Evolutionary conservation across 1,140 invertebrate species (phyloP), one percentile per base, ranked within the genome.

Genomic region (Phenacoccus solenopsis): DNA sequence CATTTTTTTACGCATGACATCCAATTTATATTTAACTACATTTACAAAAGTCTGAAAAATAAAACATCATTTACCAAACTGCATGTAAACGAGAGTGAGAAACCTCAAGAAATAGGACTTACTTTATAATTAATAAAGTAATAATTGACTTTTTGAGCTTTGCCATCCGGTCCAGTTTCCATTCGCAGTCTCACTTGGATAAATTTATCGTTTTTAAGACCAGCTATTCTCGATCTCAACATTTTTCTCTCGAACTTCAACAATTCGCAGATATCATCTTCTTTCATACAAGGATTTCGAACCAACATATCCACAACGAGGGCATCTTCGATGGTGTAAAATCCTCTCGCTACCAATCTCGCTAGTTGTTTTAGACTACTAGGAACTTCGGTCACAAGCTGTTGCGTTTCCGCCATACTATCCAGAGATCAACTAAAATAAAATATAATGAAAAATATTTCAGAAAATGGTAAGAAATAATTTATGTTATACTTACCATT

Each of bases 101-200:
- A 30, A 30, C 27, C 1, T 16, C 21, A 64, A 64, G 59, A 13
- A 16, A 57, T 64, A 64, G 3, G 3, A 16, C 38, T 73, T 76
- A 87, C 85, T 78, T 95, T 95, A 78, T 97, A 98, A 80, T 96
- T 96, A 72, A 98, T 97, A 76, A 95, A 98, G 79, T 97, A 98
- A 80, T 97, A 98, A 78, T 96, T 97, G 9, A 97, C 93, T 84
- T 94, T 92, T 76, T 94, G 94, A 21, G 93, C 91, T 83, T 95
- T 96, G n/a, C 93, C 92, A 82, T 98, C 94, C 1, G 85, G 83
- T 27, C 93, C 94, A 68, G 94, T 97, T 83, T 97, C 94, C 88
- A 97, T 94, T 82, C 91, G 88, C 71, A 97, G 82, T 74, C 91
- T 84, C 1, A 90, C 88, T 86, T 96, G 94, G 73, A 98, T 89